Conservation (phyloP, 2,113 vertebrate species). For the Pachycephala philippinensis region DNA sequence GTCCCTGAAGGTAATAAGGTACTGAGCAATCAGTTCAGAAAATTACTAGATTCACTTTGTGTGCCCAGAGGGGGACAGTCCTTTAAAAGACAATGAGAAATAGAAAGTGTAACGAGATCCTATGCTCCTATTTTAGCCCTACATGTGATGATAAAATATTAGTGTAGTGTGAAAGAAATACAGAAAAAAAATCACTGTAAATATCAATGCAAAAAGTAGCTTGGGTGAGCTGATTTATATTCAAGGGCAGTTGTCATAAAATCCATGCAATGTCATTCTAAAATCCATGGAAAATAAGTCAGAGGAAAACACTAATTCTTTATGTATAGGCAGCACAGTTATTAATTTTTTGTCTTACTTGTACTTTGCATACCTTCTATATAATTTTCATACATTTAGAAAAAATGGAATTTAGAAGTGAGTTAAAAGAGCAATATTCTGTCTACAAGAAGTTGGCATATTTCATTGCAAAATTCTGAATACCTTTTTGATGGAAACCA, state of each 20-base stretch:
- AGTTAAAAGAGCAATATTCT: background rate
- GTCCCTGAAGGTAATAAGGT: background rate
- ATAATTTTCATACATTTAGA: background rate
- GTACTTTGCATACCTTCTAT: background rate
- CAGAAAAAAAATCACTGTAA: background rate
- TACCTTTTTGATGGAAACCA: background rate
- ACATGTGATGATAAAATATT: background rate
- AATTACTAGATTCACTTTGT: background rate
- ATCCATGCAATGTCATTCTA: background rate
- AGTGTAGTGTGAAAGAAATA: background rate
- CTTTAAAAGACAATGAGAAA: background rate
- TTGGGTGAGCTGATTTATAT: background rate
- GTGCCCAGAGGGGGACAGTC: background rate
- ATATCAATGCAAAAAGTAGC: background rate
- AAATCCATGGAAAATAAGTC: background rate
- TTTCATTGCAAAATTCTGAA: background rate
- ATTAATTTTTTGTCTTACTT: background rate
- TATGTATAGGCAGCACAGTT: background rate
- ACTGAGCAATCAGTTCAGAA: background rate
- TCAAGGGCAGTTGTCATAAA: background rate
- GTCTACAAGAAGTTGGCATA: background rate
- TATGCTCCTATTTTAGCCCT: background rate
- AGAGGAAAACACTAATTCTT: background rate
- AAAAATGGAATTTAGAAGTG: background rate
- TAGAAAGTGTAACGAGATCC: background rate